Evolutionary conservation across 2,113 vertebrate species (phyloP), one percentile per base, ranked within the genome.

Genomic region (Triplophysa siluroides): DNA sequence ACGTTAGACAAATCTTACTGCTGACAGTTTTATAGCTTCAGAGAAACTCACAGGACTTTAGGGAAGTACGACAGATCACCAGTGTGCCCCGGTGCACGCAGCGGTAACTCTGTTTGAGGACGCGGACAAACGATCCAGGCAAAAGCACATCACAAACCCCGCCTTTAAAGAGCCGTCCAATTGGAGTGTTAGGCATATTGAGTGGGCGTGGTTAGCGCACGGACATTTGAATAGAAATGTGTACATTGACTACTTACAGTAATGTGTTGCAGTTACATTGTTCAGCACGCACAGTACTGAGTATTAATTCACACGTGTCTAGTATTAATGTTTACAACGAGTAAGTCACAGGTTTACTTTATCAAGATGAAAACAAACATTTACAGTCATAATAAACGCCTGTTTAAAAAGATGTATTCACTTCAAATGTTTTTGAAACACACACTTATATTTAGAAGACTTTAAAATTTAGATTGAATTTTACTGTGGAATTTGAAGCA

Each of bases 21-120:
- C 14, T 63, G 21, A 63, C 50, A 33, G 23, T 76, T 8, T 21
- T 21, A 54, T 4, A 24, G 19, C 23, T 60, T 60, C n/a, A 33
- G 18, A 50, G 26, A 77, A 77, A 77, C 75, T 77, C 62, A 77
- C 75, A 65, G 62, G 12, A 54, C 45, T 38, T 18, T 23, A 9
- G 29, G 14, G 50, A 63, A 63, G 13, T 23, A 23, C 58, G 24
- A 63, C 41, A 29, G 54, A 43, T 16, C 3, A 23, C 33, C n/a
- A 13, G 29, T 58, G 3, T 2, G 3, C 2, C 1, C 10, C 0
- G 9, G 60, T 63, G 21, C 38, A 21, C 24, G 3, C 75, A 65
- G 62, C 75, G 14, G 8, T 10, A 77, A 54, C 45, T 38, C 69
- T 13, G 78, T 72, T 79, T 70, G 60, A 80, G 52, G 69, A 63